Percentiles rank a stretch among this genome's conserved stretches.
Conservation (phyloP, 2,888 invertebrate species). For the Pyrrhosoma nymphula region DNA sequence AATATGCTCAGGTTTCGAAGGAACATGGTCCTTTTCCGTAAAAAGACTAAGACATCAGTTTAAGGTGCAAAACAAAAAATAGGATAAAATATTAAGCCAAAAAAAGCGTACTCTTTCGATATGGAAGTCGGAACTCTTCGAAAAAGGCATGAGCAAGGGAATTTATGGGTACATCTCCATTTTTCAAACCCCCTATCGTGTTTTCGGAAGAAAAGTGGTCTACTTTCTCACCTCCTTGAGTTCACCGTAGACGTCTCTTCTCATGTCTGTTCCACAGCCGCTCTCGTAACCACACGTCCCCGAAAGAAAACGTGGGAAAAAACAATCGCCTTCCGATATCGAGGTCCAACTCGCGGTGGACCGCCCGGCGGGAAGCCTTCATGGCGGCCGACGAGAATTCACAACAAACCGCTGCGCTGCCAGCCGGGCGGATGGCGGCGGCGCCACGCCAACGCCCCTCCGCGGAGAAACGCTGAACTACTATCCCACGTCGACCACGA, state of each 20-base stretch:
- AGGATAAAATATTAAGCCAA: background rate
- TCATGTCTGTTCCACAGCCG: conserved; percentile 55
- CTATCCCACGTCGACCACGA: background rate
- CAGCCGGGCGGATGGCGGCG: conserved; percentile 18
- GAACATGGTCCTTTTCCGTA: background rate
- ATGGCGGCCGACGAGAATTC: conserved; percentile 59
- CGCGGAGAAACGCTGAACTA: conserved; percentile 46
- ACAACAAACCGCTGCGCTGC: conserved; percentile 44
- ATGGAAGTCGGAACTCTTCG: background rate
- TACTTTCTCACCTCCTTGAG: conserved; percentile 48
- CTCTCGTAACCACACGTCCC: conserved; percentile 48
- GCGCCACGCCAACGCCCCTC: conserved; percentile 56
- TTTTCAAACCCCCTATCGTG: background rate
- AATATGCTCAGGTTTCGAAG: background rate
- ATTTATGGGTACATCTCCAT: background rate
- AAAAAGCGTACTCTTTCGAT: background rate
- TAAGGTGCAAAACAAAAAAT: background rate
- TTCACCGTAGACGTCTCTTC: conserved; percentile 44
- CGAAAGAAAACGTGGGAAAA: conserved; percentile 53
- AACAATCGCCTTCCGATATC: conserved; percentile 27
- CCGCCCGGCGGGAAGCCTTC: conserved; percentile 49
- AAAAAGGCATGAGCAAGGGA: background rate
- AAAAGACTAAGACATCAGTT: background rate
- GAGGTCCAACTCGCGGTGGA: background rate
- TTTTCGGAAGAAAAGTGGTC: background rate